A percentile compares a stretch with the other conserved stretches of the same genome.
These are phyloP conservation scores for Ambastaia sidthimunki DNA, from an alignment of 2,797 vertebrate species.

Conservation along the genomic window DNA sequence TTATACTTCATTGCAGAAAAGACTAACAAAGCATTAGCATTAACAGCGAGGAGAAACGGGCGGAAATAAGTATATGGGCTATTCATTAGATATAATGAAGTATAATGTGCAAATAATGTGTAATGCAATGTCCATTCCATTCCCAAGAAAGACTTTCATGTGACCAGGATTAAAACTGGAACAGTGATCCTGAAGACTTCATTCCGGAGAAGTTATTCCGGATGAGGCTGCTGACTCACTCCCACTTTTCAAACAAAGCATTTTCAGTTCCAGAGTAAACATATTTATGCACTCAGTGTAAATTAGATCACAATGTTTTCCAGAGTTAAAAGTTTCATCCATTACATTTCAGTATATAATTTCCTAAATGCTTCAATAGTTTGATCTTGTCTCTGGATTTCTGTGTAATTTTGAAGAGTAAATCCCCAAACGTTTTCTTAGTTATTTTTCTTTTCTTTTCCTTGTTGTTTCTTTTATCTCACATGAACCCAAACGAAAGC, in stretches of 20 bases:
- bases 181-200: conserved; percentile 21
- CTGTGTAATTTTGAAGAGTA: neutral
- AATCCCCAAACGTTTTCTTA: neutral
- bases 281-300: neutral
- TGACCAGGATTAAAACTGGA: conserved; percentile 65
- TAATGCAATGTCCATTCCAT: neutral
- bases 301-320: neutral
- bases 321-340: neutral
- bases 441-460: neutral
- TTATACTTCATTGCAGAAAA: too few relatives aligned
- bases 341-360: neutral
- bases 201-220: conserved; percentile 1
- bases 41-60: neutral
- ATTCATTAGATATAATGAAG: neutral
- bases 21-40: too few relatives aligned
- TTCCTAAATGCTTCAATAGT: neutral
- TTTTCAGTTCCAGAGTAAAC: neutral
- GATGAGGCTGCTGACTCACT: neutral
- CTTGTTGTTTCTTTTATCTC: neutral
- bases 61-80: neutral
- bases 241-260: neutral
- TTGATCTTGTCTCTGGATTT: neutral
- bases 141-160: conserved; percentile 53
- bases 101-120: neutral
- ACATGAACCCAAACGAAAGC: neutral